Evolutionary conservation across 2,888 invertebrate species (phyloP).

Genomic region (Herminia tarsipennalis): DNA sequence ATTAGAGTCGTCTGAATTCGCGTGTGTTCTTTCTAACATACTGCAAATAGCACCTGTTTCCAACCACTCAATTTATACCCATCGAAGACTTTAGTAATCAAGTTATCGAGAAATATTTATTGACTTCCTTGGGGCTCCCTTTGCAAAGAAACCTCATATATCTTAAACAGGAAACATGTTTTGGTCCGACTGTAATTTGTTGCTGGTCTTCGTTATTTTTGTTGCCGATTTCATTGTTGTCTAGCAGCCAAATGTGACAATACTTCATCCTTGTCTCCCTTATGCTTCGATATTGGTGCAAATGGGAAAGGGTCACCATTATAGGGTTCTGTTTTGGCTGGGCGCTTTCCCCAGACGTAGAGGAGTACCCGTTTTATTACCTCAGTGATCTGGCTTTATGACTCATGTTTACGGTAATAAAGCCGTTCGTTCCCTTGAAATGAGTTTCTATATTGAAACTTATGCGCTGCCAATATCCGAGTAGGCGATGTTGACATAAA

Average conservation of each 20-base stretch:
- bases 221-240: conserved; percentile 64
- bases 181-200: conserved; percentile 56
- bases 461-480: conserved; percentile 55
- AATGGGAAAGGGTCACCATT: conserved; percentile 56
- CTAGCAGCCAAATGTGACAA: conserved; percentile 51
- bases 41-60: conserved; percentile 46
- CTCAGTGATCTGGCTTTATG: conserved; percentile 71
- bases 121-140: conserved; percentile 44
- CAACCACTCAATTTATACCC: conserved; percentile 41
- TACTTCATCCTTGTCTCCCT: conserved; percentile 44
- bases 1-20: conserved; percentile 20
- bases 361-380: conserved; percentile 68
- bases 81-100: conserved; percentile 57
- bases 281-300: conserved; percentile 21
- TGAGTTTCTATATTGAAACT: conserved; percentile 59
- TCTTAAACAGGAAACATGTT: conserved; percentile 53
- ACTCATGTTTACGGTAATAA: conserved; percentile 69
- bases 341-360: conserved; percentile 57
- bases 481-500: conserved; percentile 38
- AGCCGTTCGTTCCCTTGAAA: conserved; percentile 55
- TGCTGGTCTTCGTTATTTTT: conserved; percentile 53
- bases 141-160: conserved; percentile 45
- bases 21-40: conserved; percentile 21
- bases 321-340: conserved; percentile 58
- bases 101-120: conserved; percentile 63